Percentiles rank a stretch among this genome's conserved stretches.
phyloP scores from a whole-genome alignment of 2,797 vertebrate species.

The Bovichtus variegatus region DNA sequence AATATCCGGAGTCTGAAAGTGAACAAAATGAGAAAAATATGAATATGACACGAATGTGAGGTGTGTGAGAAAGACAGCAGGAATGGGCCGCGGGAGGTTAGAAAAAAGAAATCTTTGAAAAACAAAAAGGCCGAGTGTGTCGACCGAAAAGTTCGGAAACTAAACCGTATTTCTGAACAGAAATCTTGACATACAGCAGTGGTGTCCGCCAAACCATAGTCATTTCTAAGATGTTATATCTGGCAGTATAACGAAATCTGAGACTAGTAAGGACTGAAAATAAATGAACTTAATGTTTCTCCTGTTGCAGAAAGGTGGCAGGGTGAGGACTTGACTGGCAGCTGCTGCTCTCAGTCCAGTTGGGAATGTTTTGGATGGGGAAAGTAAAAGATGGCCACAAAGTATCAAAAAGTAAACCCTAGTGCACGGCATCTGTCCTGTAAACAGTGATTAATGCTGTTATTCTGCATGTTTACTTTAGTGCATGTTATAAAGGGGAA shows the following conservation, averaged over 20 bases:
- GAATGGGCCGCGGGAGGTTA: background rate
- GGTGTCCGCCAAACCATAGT: background rate
- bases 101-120: background rate
- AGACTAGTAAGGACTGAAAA: background rate
- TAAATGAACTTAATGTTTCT: background rate
- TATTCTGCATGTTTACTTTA: background rate
- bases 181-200: background rate
- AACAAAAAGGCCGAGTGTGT: background rate
- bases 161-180: background rate
- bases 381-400: background rate
- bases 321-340: slow-evolving; percentile 16
- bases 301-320: background rate
- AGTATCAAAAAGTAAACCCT: no score
- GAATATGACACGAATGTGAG: background rate
- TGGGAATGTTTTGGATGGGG: background rate
- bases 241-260: background rate
- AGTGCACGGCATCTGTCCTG: slow-evolving; percentile 13
- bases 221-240: slow-evolving; percentile 19
- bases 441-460: background rate
- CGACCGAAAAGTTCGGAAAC: background rate
- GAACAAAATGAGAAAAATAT: background rate
- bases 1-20: no score
- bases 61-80: background rate
- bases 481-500: background rate
- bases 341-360: background rate